These are phyloP conservation scores for Caenorhabditis elegans DNA, from an alignment of 1,140 invertebrate genomes.

Conservation along the genomic window DNA sequence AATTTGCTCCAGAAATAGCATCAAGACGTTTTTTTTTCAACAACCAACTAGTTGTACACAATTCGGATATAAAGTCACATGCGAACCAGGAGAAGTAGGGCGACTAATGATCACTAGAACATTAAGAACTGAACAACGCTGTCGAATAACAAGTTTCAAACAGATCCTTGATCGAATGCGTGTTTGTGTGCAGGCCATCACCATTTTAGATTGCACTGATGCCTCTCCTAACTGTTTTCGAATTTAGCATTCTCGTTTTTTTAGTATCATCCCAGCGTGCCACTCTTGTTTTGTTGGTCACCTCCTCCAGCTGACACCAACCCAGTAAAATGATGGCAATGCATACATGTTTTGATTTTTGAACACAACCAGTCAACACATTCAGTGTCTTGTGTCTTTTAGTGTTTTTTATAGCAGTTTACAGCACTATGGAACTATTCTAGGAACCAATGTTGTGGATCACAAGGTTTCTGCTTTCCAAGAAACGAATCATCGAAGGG, in stretches of 20 bases:
- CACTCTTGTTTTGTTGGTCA: not conserved
- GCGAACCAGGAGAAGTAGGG: not conserved
- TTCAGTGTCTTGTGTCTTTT: too few species aligned
- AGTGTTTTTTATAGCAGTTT: too few species aligned
- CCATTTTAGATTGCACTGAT: too few species aligned
- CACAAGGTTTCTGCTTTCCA: not conserved
- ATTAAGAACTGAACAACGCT: not conserved
- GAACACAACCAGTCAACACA: not conserved
- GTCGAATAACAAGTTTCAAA: not conserved
- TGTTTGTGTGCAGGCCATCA: too few species aligned
- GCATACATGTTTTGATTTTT: slow-evolving; percentile 6
- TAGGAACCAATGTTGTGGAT: not conserved
- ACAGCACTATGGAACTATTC: not conserved
- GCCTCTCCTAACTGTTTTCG: too few species aligned
- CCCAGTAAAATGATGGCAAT: not conserved
- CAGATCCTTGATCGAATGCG: slow-evolving; percentile 4
- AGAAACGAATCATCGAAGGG: not conserved
- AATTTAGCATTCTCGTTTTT: too few species aligned
- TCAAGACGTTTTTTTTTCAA: not conserved
- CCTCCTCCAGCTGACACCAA: not conserved
- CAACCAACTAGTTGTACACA: not conserved
- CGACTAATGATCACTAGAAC: not conserved
- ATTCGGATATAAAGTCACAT: not conserved
- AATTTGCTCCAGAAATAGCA: not conserved
- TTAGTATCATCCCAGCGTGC: too few species aligned